Evolutionary conservation across 2,113 vertebrate genomes (phyloP).

Genomic region (Notothenia coriiceps): DNA sequence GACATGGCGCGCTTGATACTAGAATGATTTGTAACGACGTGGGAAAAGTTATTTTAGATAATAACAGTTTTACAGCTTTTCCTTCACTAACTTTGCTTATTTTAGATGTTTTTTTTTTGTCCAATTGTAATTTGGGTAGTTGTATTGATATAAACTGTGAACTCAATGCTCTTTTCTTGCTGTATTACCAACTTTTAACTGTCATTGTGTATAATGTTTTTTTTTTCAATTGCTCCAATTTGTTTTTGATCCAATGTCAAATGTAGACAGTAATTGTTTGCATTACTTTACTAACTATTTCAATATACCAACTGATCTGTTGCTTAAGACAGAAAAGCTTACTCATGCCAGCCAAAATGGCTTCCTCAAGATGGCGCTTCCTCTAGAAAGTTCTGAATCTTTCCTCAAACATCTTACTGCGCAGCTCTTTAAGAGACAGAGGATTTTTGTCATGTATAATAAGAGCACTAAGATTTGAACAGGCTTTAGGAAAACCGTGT

Average conservation of each 20-base stretch:
- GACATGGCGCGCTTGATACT: not conserved
- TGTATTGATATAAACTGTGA: not conserved
- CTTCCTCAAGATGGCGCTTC: conserved; percentile 70
- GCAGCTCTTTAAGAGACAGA: no score
- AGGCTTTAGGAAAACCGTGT: not conserved
- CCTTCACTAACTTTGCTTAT: not conserved
- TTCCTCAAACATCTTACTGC: not conserved
- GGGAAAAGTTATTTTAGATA: not conserved
- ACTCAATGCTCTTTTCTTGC: not conserved
- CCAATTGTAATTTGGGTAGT: not conserved
- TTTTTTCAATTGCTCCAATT: not conserved
- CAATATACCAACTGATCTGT: not conserved
- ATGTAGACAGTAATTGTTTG: not conserved
- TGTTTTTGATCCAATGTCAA: not conserved
- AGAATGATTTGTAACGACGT: not conserved
- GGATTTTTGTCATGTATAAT: not conserved
- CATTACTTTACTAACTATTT: not conserved
- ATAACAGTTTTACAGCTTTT: not conserved
- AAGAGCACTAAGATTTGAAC: not conserved
- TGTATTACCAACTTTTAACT: not conserved
- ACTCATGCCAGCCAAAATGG: conserved; percentile 84
- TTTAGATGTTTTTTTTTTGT: not conserved
- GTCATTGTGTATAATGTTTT: not conserved
- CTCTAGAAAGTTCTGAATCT: conserved; percentile 25
- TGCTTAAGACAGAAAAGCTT: conserved; percentile 73